A percentile compares a stretch with the other conserved stretches of the same genome.
These are phyloP conservation scores for Haliaeetus leucogaster DNA, from an alignment of 2,113 vertebrate species.

Conservation along the genomic window DNA sequence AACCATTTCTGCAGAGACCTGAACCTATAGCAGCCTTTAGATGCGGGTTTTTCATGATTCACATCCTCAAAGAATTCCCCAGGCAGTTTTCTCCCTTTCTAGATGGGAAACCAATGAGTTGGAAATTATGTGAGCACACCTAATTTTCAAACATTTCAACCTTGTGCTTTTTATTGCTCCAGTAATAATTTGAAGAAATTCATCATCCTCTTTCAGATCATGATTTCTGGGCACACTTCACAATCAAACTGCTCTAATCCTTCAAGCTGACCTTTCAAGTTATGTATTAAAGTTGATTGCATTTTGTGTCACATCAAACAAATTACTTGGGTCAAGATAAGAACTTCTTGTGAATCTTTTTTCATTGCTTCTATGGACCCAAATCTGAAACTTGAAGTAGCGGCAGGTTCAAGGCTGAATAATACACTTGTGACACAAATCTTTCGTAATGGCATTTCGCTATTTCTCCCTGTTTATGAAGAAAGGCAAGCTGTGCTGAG, in stretches of 20 bases:
- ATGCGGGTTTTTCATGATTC: not conserved
- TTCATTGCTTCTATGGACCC: not conserved
- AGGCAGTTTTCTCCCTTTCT: slow-evolving; percentile 1
- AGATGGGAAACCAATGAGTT: slow-evolving; percentile 39
- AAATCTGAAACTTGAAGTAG: not conserved
- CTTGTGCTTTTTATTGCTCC: slow-evolving; percentile 27
- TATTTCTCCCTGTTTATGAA: not conserved
- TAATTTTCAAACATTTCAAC: slow-evolving; percentile 44
- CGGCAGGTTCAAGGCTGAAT: not conserved
- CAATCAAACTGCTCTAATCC: slow-evolving; percentile 11
- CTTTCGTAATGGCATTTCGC: not conserved
- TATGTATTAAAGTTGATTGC: slow-evolving; percentile 35
- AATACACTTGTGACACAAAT: not conserved
- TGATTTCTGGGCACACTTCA: slow-evolving; percentile 37
- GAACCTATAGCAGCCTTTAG: not conserved
- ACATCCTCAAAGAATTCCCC: not conserved
- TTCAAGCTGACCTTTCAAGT: slow-evolving; percentile 62
- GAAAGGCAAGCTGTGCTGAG: not conserved
- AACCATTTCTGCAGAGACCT: not conserved
- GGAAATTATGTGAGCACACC: slow-evolving; percentile 36
- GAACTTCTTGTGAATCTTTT: not conserved
- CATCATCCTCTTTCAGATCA: slow-evolving; percentile 11
- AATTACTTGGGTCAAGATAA: not conserved
- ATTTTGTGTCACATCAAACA: not conserved
- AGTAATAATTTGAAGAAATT: slow-evolving; percentile 43